Percentiles rank a stretch among this genome's conserved stretches.
These are phyloP conservation scores for Drosophila rellima DNA, from an alignment of 2,888 invertebrate genomes.

Conservation along the genomic window DNA sequence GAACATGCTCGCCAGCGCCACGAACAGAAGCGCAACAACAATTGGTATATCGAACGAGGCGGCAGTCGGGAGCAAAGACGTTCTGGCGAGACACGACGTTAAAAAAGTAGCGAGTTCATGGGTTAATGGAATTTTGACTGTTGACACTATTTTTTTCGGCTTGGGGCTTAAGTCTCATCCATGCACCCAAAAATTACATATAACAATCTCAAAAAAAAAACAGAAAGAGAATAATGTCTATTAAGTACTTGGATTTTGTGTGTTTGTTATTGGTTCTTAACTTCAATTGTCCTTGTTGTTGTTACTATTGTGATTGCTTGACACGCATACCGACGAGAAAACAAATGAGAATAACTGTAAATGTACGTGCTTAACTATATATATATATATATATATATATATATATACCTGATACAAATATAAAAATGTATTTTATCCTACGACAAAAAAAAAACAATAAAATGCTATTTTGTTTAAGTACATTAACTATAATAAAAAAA, in stretches of 20 bases:
- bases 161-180: neutral
- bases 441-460: conserved; percentile 6
- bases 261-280: conserved; percentile 39
- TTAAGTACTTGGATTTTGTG: conserved; percentile 9
- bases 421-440: conserved; percentile 38
- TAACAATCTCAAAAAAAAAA: neutral
- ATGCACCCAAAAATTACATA: neutral
- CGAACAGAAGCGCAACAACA: conserved; percentile 73
- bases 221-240: neutral
- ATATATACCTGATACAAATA: conserved; percentile 10
- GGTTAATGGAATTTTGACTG: conserved; percentile 2
- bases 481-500: conserved; percentile 16
- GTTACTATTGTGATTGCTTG: conserved; percentile 29
- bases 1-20: conserved; percentile 72
- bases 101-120: conserved; percentile 8
- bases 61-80: conserved; percentile 81
- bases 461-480: conserved; percentile 40
- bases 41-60: conserved; percentile 84
- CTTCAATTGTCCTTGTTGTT: conserved; percentile 21
- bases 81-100: conserved; percentile 53
- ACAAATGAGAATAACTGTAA: conserved; percentile 9
- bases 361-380: conserved; percentile 37
- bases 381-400: conserved; percentile 21
- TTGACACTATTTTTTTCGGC: neutral
- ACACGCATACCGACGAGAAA: conserved; percentile 16